Evolutionary conservation across 2,888 invertebrate species (phyloP).

Genomic region (Parnassius apollo): DNA sequence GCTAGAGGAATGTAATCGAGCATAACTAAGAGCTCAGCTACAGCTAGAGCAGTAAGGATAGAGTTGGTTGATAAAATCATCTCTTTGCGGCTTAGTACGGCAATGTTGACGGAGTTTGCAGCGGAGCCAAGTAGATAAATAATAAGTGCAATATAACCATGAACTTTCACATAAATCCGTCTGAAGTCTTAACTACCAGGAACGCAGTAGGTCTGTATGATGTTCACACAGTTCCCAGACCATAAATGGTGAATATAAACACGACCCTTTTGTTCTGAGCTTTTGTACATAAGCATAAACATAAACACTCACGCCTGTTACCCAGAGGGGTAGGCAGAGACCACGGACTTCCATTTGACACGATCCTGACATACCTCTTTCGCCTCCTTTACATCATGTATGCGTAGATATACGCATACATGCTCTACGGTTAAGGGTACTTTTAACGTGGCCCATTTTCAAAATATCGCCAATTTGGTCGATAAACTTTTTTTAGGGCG

Average conservation of each 20-base stretch:
- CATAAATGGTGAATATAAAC: background rate
- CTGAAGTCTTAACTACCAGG: conserved; percentile 81
- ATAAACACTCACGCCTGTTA: too few relatives aligned
- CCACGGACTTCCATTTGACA: too few relatives aligned
- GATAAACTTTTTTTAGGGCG: too few relatives aligned
- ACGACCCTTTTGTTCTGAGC: background rate
- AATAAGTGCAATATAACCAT: conserved; percentile 91
- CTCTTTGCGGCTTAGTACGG: conserved; percentile 92
- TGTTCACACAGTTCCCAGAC: conserved; percentile 7
- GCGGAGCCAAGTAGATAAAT: conserved; percentile 94
- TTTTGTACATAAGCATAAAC: background rate
- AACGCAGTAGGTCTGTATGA: conserved; percentile 70
- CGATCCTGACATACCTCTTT: too few relatives aligned
- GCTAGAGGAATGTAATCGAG: conserved; percentile 95
- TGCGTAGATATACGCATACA: too few relatives aligned
- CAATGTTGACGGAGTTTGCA: conserved; percentile 94
- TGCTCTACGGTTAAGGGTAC: too few relatives aligned
- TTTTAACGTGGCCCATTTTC: too few relatives aligned
- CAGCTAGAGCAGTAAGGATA: conserved; percentile 94
- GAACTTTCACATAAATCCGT: conserved; percentile 84
- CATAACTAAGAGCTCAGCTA: conserved; percentile 96
- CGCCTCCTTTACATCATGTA: too few relatives aligned
- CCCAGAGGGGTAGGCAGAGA: too few relatives aligned
- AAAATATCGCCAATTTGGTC: too few relatives aligned
- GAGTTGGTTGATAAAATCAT: conserved; percentile 96